A percentile compares a stretch with the other conserved stretches of the same genome.
phyloP scores from a whole-genome alignment of 2,797 vertebrate species.

The Chanos chanos region DNA sequence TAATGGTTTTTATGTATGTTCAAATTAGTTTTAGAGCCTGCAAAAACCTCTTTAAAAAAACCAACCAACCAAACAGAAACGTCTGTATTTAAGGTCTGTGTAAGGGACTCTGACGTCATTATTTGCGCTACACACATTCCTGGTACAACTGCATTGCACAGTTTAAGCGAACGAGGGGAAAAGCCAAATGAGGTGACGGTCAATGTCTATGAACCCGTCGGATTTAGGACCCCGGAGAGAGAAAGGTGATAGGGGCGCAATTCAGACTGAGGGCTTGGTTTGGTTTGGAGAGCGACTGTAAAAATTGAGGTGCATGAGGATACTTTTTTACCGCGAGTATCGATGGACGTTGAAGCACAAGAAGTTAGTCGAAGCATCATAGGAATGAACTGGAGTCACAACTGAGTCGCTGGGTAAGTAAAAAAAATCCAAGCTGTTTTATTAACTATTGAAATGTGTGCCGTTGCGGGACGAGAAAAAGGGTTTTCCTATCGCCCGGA shows the following conservation, averaged over 20 bases:
- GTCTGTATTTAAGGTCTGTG: background rate
- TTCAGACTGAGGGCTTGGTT: slow-evolving; percentile 4
- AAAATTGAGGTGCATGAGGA: background rate
- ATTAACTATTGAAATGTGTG: slow-evolving; percentile 3
- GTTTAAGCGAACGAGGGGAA: background rate
- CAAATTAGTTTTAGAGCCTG: too few species aligned
- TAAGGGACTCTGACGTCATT: slow-evolving; percentile 3
- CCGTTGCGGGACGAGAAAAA: slow-evolving; percentile 13
- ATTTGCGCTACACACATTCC: background rate
- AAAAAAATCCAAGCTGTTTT: slow-evolving; percentile 5
- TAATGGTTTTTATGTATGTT: too few species aligned
- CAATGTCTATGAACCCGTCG: background rate
- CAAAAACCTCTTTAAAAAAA: too few species aligned
- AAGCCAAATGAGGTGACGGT: background rate
- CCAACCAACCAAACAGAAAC: too few species aligned
- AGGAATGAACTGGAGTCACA: slow-evolving; percentile 33
- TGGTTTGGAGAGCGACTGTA: background rate
- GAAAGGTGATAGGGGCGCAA: background rate
- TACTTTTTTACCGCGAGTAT: background rate
- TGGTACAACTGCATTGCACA: background rate
- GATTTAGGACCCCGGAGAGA: background rate
- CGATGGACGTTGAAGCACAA: slow-evolving; percentile 9
- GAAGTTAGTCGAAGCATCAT: slow-evolving; percentile 23
- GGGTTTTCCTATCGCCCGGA: slow-evolving; percentile 40
- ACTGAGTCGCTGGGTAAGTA: slow-evolving; percentile 39